Percentiles rank a stretch among this genome's conserved stretches.
These are phyloP conservation scores for Musca vetustissima DNA, from an alignment of 1,140 invertebrate species.

Conservation along the genomic window DNA sequence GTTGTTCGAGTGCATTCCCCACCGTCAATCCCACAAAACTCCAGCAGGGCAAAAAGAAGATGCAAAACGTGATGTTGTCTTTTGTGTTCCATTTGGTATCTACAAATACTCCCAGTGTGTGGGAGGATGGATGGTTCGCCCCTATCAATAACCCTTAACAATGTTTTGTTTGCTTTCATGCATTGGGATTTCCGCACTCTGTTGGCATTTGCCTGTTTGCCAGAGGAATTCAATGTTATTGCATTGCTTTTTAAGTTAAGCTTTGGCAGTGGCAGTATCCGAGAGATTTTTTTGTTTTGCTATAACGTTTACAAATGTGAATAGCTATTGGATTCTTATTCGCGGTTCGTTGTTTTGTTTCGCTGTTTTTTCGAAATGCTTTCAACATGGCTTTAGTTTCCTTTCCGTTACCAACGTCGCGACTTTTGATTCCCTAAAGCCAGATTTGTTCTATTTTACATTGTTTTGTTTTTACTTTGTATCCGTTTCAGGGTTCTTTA, in stretches of 20 bases:
- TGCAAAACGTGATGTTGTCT: too few species aligned
- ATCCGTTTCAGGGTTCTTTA: background rate
- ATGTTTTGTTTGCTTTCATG: slow-evolving; percentile 2
- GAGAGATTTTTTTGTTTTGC: too few species aligned
- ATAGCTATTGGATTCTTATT: background rate
- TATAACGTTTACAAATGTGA: slow-evolving; percentile 14
- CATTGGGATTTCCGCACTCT: slow-evolving; percentile 16
- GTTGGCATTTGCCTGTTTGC: slow-evolving; percentile 7
- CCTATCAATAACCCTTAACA: background rate
- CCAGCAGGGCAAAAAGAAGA: too few species aligned
- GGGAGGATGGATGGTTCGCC: background rate
- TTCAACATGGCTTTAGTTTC: too few species aligned
- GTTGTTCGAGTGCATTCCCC: too few species aligned
- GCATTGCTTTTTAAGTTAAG: slow-evolving; percentile 23
- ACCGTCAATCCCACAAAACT: too few species aligned
- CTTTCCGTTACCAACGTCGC: background rate
- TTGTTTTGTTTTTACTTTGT: slow-evolving; percentile 1
- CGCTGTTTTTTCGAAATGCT: too few species aligned
- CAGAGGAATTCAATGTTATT: slow-evolving; percentile 19
- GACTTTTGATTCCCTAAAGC: slow-evolving; percentile 3
- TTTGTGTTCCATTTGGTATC: too few species aligned
- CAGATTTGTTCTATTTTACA: background rate
- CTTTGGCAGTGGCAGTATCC: slow-evolving; percentile 6
- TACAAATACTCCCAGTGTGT: background rate
- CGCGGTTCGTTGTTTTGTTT: background rate